Conservation (phyloP, 2,797 vertebrate genomes). For the Orestias chungarensis region DNA sequence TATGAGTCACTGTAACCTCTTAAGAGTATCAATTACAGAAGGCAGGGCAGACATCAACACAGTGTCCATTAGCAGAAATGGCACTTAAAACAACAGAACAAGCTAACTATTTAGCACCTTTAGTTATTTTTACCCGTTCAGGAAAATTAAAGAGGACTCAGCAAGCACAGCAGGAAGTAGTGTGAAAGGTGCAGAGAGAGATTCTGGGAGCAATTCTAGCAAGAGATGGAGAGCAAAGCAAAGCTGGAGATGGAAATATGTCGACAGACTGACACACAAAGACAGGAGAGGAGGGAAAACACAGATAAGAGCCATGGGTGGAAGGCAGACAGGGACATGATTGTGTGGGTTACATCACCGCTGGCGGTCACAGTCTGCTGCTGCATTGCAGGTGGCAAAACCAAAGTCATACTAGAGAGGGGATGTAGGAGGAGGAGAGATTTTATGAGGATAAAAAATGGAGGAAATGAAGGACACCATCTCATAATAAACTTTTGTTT, state of each 20-base stretch:
- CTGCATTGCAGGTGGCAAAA: conserved; percentile 64
- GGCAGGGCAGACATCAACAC: not conserved
- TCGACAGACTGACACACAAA: not conserved
- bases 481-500: not conserved
- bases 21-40: not conserved
- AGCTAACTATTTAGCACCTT: not conserved
- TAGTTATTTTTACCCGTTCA: not conserved
- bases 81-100: too few relatives aligned
- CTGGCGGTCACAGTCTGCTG: conserved; percentile 41
- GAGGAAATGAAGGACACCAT: not conserved
- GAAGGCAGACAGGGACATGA: conserved; percentile 5
- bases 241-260: not conserved
- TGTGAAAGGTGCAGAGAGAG: not conserved
- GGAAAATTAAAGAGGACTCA: conserved; percentile 25
- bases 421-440: not conserved
- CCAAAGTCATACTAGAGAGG: conserved; percentile 16
- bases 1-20: not conserved
- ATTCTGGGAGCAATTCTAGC: not conserved
- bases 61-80: not conserved
- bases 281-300: not conserved
- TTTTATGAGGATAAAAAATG: not conserved
- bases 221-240: not conserved
- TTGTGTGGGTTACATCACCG: conserved; percentile 59
- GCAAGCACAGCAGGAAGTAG: conserved; percentile 10
- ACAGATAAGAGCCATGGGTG: not conserved